Base-by-base conservation (phyloP, 2,888 invertebrate genomes). In the Dynastes grantii region DNA sequence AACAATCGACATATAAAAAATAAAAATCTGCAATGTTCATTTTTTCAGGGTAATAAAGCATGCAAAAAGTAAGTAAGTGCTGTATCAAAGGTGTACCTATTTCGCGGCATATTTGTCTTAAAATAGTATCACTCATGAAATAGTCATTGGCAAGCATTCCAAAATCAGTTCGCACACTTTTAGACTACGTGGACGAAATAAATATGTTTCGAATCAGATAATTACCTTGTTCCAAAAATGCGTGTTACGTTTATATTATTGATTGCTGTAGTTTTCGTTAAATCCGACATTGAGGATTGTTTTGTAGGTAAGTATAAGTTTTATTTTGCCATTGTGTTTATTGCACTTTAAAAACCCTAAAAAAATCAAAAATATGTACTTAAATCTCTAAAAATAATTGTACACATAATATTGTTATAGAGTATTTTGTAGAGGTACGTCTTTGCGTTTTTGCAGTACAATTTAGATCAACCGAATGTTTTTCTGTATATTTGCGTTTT, bases 131-230 rank as follows among this genome's bases (percentile, higher is more conserved):
- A 49, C 55, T 40, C 58, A 27, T 45, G 49, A 75, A 75, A 75
- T 49, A 75, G 73, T 75, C 61, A 61, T 49, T 75, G 73, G 61
- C 73, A 75, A 73, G 61, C 61, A 75, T 75, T 75, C 49, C 61
- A 27, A 75, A 75, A 29, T 63, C 40, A 40, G 73, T 75, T 27
- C 73, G 45, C 27, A 27, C 61, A 45, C 45, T 75, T 75, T 61
- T 61, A 61, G 61, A 37, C 61, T 63, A 27, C 16, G 61, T 63
- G 22, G 29, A 63, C 40, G 22, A 16, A 45, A 40, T 75, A 49
- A 32, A 37, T 32, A 55, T 71, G 65, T 55, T 37, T 32, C 55
- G 37, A 13, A 71, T n/a, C 8, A 22, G 2, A 6, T 58, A 58
- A 22, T 63, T 29, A 63, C 2, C 2, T 29, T 29, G 0, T 32